These are phyloP conservation scores for Synanceia verrucosa DNA, from an alignment of 2,797 vertebrate species.

Conservation along the genomic window DNA sequence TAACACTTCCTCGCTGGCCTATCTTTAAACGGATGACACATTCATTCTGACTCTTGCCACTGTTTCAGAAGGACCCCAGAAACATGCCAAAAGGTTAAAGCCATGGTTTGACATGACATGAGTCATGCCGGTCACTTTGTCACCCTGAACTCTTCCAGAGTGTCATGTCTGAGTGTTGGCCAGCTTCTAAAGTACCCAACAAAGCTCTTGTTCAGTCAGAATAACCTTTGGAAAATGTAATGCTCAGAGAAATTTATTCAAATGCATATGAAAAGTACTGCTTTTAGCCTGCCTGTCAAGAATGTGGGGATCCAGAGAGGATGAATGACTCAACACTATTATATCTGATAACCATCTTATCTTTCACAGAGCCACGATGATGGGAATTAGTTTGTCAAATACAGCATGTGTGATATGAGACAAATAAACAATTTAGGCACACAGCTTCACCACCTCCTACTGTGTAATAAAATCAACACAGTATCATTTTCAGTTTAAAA, in stretches of 20 bases:
- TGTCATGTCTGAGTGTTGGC: not conserved
- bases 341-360: conserved; percentile 20
- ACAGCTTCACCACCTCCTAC: not conserved
- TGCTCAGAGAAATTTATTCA: conserved; percentile 2
- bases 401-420: conserved; percentile 9
- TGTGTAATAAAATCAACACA: conserved; percentile 3
- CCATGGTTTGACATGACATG: conserved; percentile 26
- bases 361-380: conserved; percentile 1
- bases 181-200: conserved; percentile 1
- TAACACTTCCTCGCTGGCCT: conserved; percentile 24
- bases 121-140: conserved; percentile 20
- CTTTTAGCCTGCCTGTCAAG: not conserved
- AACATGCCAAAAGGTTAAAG: conserved; percentile 20
- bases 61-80: conserved; percentile 14
- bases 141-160: conserved; percentile 3
- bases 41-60: conserved; percentile 11
- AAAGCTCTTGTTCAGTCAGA: not conserved
- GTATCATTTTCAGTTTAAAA: conserved; percentile 1
- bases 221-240: not conserved
- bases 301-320: conserved; percentile 6
- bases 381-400: conserved; percentile 20
- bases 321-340: conserved; percentile 1
- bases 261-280: not conserved
- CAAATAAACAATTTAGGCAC: not conserved
- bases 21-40: conserved; percentile 22